Evolutionary conservation across 1,140 invertebrate species (phyloP).

Genomic region (Atopsyche davidsoni): DNA sequence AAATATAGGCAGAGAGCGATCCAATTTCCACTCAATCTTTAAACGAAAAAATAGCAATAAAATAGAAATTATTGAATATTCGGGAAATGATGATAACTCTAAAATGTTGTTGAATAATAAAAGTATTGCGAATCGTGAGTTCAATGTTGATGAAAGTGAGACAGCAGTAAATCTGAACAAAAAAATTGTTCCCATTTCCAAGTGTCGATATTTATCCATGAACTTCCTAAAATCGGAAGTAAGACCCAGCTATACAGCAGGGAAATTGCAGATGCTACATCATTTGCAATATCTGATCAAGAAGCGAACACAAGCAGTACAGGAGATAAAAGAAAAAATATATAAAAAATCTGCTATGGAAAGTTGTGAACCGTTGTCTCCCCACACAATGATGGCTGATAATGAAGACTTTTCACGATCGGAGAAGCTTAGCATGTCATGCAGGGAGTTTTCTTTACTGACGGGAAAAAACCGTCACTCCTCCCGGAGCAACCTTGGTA

Average conservation of each 20-base stretch:
- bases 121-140: slow-evolving; percentile 37
- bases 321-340: slow-evolving; percentile 44
- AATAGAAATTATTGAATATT: slow-evolving; percentile 41
- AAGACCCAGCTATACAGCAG: slow-evolving; percentile 66
- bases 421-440: slow-evolving; percentile 24
- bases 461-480: slow-evolving; percentile 21
- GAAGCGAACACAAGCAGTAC: slow-evolving; percentile 43
- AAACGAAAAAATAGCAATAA: slow-evolving; percentile 37
- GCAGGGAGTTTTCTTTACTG: slow-evolving; percentile 23
- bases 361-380: slow-evolving; percentile 32
- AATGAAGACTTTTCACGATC: slow-evolving; percentile 28
- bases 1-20: slow-evolving; percentile 31
- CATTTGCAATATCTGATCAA: slow-evolving; percentile 46
- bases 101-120: no score
- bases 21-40: slow-evolving; percentile 34
- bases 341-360: slow-evolving; percentile 43
- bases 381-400: slow-evolving; percentile 5
- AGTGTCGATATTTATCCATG: slow-evolving; percentile 26
- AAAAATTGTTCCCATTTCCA: slow-evolving; percentile 12
- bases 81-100: slow-evolving; percentile 37
- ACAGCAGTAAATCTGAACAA: slow-evolving; percentile 44
- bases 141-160: slow-evolving; percentile 45
- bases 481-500: slow-evolving; percentile 15
- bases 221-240: slow-evolving; percentile 55
- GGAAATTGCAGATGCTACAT: slow-evolving; percentile 55